A percentile compares a stretch with the other conserved stretches of the same genome.
Evolutionary conservation across 2,797 vertebrate species (phyloP).

Genomic region (Clarias fuscus): DNA sequence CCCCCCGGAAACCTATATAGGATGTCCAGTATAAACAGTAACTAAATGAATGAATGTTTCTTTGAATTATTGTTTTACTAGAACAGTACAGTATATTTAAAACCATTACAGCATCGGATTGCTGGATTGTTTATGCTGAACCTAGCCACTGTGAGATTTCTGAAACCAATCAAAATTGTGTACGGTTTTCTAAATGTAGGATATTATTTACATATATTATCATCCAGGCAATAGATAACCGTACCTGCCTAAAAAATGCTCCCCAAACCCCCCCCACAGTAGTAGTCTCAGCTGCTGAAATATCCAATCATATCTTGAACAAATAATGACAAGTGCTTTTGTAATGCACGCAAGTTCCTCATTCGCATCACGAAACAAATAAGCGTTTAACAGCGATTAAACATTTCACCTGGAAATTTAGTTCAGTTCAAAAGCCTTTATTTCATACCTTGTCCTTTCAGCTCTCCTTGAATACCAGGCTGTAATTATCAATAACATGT

Average conservation of each 20-base stretch:
- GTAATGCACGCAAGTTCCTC: not conserved
- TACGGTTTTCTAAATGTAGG: not conserved
- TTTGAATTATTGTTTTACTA: not conserved
- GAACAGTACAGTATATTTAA: not conserved
- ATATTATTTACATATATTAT: not conserved
- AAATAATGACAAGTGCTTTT: conserved; percentile 1
- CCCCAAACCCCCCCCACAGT: conserved; percentile 18
- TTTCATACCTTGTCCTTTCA: conserved; percentile 41
- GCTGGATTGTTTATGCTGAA: not conserved
- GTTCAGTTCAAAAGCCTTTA: conserved; percentile 8
- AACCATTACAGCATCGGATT: not conserved
- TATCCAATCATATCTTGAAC: not conserved
- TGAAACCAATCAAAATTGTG: not conserved
- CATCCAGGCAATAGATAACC: not conserved
- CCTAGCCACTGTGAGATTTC: not conserved
- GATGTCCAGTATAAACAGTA: too few relatives aligned
- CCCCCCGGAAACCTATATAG: too few relatives aligned
- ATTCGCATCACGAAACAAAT: not conserved
- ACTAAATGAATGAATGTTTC: not conserved
- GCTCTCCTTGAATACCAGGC: conserved; percentile 33
- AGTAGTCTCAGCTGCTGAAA: not conserved
- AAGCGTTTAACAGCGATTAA: not conserved
- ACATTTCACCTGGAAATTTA: conserved; percentile 6
- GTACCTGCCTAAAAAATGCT: not conserved
- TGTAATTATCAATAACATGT: conserved; percentile 53